Evolutionary conservation across 2,113 vertebrate species (phyloP), one percentile per base, ranked within the genome.

Genomic region (Trinectes maculatus): DNA sequence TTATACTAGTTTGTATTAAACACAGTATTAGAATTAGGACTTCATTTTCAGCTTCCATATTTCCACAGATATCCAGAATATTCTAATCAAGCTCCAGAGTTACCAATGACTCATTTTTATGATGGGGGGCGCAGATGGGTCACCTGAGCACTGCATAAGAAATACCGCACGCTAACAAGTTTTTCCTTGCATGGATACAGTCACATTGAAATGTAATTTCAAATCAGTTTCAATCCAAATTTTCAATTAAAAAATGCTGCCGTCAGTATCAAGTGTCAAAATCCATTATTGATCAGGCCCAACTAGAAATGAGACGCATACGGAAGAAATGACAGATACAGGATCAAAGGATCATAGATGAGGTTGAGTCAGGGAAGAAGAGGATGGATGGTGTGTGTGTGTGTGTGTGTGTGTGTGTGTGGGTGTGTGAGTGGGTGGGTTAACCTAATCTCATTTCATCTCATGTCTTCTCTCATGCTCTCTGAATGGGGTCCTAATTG

Each of bases 401-500:
- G 13, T 44, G 19, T 43, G 43, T 40, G 49, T 21, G 34, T 7
- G 33, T 12, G 18, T 13, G 8, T 34, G 18, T 33, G 12, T 40
- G 36, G 39, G 48, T 21, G 33, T 6, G 29, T 15, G 10, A 11
- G 12, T 40, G 19, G n/a, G n/a, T 65, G 18, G 29, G 74, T 60
- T 71, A 83, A 77, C 71, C 15, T 70, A 48, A 48, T 48, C 46
- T 48, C 46, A 81, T 77, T 71, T 89, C 79, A 82, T 84, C 78
- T 77, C 59, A 61, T 75, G 80, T 83, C 69, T 71, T 77, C 78
- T 79, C 74, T 68, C 75, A 61, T 76, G 58, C 58, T 82, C 84
- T 67, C 92, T 96, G 95, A 96, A 97, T 95, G 93, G 92, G 92
- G 77, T 87, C 88, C 91, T 96, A 96, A 98, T 97, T 96, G 96